Evolutionary conservation across 2,113 vertebrate species (phyloP).

Genomic region (Heterochromis multidens): DNA sequence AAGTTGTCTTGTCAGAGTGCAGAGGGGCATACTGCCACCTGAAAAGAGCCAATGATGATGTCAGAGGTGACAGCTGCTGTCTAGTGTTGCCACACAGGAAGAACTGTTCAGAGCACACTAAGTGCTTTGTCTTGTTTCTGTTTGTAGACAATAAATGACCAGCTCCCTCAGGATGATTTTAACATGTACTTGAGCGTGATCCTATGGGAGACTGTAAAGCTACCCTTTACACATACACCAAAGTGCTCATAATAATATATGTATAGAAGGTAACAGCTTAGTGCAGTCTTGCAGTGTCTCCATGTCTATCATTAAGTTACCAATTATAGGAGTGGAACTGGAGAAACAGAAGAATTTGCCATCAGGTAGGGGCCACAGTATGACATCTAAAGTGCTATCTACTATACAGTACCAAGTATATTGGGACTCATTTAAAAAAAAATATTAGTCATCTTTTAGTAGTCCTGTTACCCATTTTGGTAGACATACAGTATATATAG

Average conservation of each 20-base stretch:
- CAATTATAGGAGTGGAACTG: neutral
- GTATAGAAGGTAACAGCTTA: neutral
- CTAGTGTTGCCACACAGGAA: slow-evolving; percentile 16
- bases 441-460: neutral
- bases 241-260: neutral
- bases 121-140: slow-evolving; percentile 50
- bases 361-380: neutral
- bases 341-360: neutral
- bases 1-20: slow-evolving; percentile 27
- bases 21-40: slow-evolving; percentile 21
- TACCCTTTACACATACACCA: neutral
- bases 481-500: neutral
- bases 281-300: neutral
- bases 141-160: slow-evolving; percentile 13
- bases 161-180: neutral
- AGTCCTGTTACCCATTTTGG: neutral
- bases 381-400: neutral
- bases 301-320: neutral
- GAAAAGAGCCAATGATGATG: slow-evolving; percentile 43
- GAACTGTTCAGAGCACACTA: slow-evolving; percentile 13
- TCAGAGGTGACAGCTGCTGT: slow-evolving; percentile 57
- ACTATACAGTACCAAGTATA: neutral
- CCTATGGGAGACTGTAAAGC: neutral
- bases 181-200: slow-evolving; percentile 23
- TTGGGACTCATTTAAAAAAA: neutral